phyloP scores from a whole-genome alignment of 92 coral and sea anemone species.

The Anthopleura xanthogrammica region DNA sequence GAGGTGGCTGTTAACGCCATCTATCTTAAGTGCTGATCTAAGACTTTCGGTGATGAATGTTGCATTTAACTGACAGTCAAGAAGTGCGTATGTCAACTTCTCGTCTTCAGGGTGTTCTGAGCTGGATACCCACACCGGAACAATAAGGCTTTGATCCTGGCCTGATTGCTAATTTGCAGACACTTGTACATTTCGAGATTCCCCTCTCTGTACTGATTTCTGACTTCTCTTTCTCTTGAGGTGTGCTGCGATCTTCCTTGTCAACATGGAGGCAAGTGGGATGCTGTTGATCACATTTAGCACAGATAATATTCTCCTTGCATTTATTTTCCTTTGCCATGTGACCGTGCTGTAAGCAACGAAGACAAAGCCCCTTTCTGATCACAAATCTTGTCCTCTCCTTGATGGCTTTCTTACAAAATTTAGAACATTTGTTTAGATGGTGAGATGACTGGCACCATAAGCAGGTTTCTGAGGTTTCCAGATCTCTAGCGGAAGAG shows the following conservation, averaged over 20 bases:
- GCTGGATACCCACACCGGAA: conserved; percentile 45
- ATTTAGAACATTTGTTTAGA: conserved; percentile 16
- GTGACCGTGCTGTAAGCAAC: conserved; percentile 32
- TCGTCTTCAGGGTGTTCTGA: conserved; percentile 13
- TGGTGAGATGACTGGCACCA: too few species aligned
- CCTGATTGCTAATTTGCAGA: conserved; percentile 35
- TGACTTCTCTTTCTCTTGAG: neutral
- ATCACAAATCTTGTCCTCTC: conserved; percentile 38
- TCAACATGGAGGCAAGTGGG: conserved; percentile 49
- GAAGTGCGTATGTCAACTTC: conserved; percentile 47
- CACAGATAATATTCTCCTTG: conserved; percentile 19
- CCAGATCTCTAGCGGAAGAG: too few species aligned
- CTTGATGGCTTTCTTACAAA: conserved; percentile 22
- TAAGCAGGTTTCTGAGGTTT: too few species aligned
- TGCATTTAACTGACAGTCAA: conserved; percentile 58
- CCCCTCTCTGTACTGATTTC: neutral
- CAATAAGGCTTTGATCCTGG: conserved; percentile 40
- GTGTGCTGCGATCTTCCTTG: neutral
- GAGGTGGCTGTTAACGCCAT: conserved; percentile 47
- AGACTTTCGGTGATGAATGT: conserved; percentile 49
- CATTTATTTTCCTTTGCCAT: conserved; percentile 58
- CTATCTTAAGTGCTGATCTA: conserved; percentile 23
- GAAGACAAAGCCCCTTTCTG: conserved; percentile 37
- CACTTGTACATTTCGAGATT: conserved; percentile 23
- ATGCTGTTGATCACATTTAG: conserved; percentile 37